A percentile compares a stretch with the other conserved stretches of the same genome.
Conservation (phyloP, 2,888 invertebrate genomes). For the Pasiphila rectangulata region DNA sequence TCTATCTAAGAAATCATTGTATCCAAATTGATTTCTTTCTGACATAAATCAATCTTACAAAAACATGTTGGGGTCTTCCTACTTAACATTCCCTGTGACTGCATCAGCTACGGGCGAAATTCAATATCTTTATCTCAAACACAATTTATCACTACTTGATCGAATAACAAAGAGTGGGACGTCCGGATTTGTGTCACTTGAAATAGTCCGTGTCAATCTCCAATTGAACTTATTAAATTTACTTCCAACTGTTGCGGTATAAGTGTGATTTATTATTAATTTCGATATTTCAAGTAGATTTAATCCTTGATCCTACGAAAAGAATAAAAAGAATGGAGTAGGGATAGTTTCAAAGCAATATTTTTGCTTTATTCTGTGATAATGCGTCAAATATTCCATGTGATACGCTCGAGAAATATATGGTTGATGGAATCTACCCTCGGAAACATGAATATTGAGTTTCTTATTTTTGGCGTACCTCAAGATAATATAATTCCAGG, state of each 20-base stretch:
- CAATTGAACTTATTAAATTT: constrained; percentile 74
- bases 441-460: constrained; percentile 6
- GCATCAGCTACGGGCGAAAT: constrained; percentile 10
- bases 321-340: too few relatives aligned
- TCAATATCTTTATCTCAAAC: constrained; percentile 30
- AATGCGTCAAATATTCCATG: too few relatives aligned
- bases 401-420: constrained; percentile 5
- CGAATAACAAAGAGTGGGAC: constrained; percentile 52
- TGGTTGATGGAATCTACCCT: constrained; percentile 2
- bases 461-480: too few relatives aligned
- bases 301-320: too few relatives aligned
- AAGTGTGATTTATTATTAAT: constrained; percentile 58
- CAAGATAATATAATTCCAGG: too few relatives aligned
- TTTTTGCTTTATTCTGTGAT: too few relatives aligned
- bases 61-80: neutral
- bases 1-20: too few relatives aligned
- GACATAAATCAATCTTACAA: too few relatives aligned
- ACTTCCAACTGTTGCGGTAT: constrained; percentile 46
- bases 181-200: constrained; percentile 54
- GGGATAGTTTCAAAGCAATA: too few relatives aligned
- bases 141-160: constrained; percentile 40
- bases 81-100: neutral
- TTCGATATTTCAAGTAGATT: constrained; percentile 26
- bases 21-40: too few relatives aligned
- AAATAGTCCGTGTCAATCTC: constrained; percentile 65